These are phyloP conservation scores for Ypsolopha scabrella DNA, from an alignment of 2,888 invertebrate genomes.

Conservation along the genomic window DNA sequence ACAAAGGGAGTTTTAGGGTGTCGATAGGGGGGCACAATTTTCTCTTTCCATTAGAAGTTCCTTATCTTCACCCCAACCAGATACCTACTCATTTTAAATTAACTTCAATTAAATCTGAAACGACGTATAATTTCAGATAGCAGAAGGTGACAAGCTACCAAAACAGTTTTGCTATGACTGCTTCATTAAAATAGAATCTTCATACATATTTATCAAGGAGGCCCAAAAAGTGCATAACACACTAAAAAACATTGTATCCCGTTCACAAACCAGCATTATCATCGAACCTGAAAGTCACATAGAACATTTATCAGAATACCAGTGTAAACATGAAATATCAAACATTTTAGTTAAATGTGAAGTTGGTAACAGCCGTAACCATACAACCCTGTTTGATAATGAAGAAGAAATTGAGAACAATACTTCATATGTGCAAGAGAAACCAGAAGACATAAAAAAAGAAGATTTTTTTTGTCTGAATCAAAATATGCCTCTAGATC, in stretches of 20 bases:
- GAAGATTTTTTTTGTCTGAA: background rate
- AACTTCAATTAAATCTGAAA: too few species aligned
- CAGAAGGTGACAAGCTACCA: conserved; percentile 52
- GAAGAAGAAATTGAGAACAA: conserved; percentile 7
- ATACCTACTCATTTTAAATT: too few species aligned
- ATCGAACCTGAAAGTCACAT: conserved; percentile 28
- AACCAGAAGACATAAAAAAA: conserved; percentile 8
- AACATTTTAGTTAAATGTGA: conserved; percentile 38
- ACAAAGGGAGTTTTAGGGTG: too few species aligned
- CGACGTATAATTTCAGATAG: conserved; percentile 23
- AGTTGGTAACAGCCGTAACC: conserved; percentile 27
- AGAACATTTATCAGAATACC: background rate
- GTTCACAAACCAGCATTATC: conserved; percentile 36
- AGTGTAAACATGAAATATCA: conserved; percentile 12
- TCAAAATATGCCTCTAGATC: background rate
- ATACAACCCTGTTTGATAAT: conserved; percentile 9
- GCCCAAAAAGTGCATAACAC: conserved; percentile 44
- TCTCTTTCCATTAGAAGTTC: too few species aligned
- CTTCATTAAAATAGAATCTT: conserved; percentile 54
- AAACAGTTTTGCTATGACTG: conserved; percentile 63
- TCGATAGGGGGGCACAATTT: too few species aligned
- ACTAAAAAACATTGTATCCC: conserved; percentile 38
- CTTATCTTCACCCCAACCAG: too few species aligned
- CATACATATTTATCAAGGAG: conserved; percentile 55
- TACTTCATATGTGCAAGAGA: too few species aligned